Evolutionary conservation across 2,888 invertebrate species (phyloP).

Genomic region (Amphipyra berbera): DNA sequence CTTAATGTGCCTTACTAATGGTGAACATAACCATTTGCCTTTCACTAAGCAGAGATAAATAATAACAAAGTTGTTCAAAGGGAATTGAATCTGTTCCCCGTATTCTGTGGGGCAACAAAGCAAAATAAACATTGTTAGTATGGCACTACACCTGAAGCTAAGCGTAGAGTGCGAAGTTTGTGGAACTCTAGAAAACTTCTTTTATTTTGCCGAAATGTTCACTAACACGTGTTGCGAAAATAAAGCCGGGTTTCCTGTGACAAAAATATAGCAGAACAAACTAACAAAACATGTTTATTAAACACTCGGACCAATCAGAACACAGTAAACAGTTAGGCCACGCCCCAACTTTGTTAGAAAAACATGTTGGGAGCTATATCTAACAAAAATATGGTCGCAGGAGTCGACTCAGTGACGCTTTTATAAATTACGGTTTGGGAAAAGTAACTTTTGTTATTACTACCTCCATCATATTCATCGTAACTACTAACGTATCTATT

Average conservation of each 20-base stretch:
- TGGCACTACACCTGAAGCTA: slow-evolving; percentile 29
- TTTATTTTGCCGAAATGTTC: slow-evolving; percentile 12
- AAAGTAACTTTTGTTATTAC: no score
- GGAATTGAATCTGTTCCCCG: slow-evolving; percentile 62
- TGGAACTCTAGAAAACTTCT: slow-evolving; percentile 23
- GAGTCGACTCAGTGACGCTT: not conserved
- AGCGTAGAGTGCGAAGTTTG: slow-evolving; percentile 22
- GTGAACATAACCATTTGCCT: slow-evolving; percentile 61
- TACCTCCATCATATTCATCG: no score
- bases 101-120: slow-evolving; percentile 63
- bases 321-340: no score
- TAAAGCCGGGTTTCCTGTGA: not conserved
- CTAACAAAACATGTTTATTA: no score
- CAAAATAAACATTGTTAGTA: slow-evolving; percentile 64
- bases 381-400: no score
- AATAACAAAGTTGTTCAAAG: slow-evolving; percentile 65
- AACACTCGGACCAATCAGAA: no score
- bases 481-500: no score
- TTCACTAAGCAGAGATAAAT: slow-evolving; percentile 58
- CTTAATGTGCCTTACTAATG: slow-evolving; percentile 55
- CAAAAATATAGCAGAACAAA: no score
- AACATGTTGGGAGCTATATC: no score
- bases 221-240: slow-evolving; percentile 2
- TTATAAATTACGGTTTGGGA: not conserved
- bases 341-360: no score